Conservation (phyloP, 2,888 invertebrate species). For the Brachypterus glaber region DNA sequence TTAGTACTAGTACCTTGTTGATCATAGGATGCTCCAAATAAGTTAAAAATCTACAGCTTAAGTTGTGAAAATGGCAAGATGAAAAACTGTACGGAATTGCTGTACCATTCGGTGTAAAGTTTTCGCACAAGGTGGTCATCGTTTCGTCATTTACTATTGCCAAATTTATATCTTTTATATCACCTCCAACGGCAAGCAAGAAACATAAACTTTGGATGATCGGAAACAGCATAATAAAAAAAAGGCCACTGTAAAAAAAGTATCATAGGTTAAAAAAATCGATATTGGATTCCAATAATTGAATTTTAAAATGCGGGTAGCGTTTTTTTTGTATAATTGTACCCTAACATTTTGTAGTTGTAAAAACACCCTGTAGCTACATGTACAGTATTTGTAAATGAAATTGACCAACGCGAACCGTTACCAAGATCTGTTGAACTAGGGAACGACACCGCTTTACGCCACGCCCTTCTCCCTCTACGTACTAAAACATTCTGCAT, state of each 20-base stretch:
- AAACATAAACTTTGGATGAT: slow-evolving; percentile 71
- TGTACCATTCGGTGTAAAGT: slow-evolving; percentile 30
- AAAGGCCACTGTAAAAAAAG: slow-evolving; percentile 55
- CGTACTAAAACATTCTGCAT: no score
- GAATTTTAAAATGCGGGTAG: no score
- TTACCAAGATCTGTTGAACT: no score
- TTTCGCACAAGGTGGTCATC: slow-evolving; percentile 27
- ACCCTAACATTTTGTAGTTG: not conserved
- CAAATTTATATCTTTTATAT: slow-evolving; percentile 60
- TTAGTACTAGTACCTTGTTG: slow-evolving; percentile 35
- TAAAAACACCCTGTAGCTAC: no score
- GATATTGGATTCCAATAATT: no score
- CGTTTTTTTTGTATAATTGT: slow-evolving; percentile 4
- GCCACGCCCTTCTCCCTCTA: no score
- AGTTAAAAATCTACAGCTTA: slow-evolving; percentile 54
- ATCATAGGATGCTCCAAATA: slow-evolving; percentile 50
- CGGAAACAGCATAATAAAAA: slow-evolving; percentile 75
- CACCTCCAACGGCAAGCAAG: slow-evolving; percentile 69
- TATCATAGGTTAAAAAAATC: no score
- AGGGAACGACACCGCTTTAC: no score
- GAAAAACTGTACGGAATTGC: slow-evolving; percentile 35
- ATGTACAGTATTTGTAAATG: no score
- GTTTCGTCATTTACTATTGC: slow-evolving; percentile 74
- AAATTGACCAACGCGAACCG: no score
- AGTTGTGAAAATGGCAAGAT: slow-evolving; percentile 45